A percentile compares a stretch with the other conserved stretches of the same genome.
Conservation (phyloP, 2,113 vertebrate genomes). For the Morone chrysops region DNA sequence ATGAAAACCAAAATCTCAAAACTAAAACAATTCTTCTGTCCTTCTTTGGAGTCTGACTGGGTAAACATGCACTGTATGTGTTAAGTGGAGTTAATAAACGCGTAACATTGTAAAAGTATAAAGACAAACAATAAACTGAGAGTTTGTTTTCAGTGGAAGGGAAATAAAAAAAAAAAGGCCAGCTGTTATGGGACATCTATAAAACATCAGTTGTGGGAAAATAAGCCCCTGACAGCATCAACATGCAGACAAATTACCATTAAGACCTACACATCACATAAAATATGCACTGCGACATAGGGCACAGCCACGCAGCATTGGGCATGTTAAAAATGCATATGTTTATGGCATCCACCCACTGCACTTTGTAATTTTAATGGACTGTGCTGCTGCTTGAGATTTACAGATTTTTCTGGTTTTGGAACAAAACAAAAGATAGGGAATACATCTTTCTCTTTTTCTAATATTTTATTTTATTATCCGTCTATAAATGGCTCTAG, state of each 20-base stretch:
- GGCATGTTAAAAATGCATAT: slow-evolving; percentile 53
- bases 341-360: slow-evolving; percentile 6
- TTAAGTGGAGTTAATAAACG: slow-evolving; percentile 8
- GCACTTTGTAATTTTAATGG: slow-evolving; percentile 29
- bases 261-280: slow-evolving; percentile 54
- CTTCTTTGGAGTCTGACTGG: neutral
- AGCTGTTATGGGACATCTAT: slow-evolving; percentile 63
- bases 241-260: slow-evolving; percentile 35
- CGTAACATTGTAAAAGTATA: slow-evolving; percentile 2
- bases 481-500: neutral
- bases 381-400: neutral
- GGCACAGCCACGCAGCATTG: slow-evolving; percentile 4
- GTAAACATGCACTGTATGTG: neutral
- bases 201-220: slow-evolving; percentile 63
- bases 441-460: neutral
- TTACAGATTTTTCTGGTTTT: neutral
- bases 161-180: slow-evolving; percentile 45
- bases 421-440: neutral
- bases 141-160: neutral
- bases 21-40: too few species aligned
- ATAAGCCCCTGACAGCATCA: slow-evolving; percentile 31
- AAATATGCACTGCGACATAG: slow-evolving; percentile 52
- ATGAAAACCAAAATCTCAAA: neutral
- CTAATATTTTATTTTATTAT: neutral
- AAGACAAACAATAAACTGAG: neutral